A percentile compares a stretch with the other conserved stretches of the same genome.
Evolutionary conservation across 2,797 vertebrate genomes (phyloP).

Genomic region (Aulostomus chinensis): DNA sequence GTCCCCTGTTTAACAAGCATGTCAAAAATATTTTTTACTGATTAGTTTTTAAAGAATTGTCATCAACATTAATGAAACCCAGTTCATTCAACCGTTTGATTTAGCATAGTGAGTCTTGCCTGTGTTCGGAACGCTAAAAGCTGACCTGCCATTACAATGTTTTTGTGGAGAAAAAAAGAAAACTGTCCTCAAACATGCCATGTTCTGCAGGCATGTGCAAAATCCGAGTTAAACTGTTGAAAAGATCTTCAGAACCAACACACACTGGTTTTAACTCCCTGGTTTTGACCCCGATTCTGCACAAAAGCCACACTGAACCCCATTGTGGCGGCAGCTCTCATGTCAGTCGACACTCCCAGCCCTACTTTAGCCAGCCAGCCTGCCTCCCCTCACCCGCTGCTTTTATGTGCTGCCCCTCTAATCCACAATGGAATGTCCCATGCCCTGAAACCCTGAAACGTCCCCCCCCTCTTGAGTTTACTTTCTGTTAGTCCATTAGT

Average conservation of each 20-base stretch:
- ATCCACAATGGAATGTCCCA: conserved; percentile 79
- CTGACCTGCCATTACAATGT: neutral
- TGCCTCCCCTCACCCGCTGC: conserved; percentile 53
- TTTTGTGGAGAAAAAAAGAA: conserved; percentile 1
- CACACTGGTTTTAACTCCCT: conserved; percentile 25
- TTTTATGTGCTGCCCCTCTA: conserved; percentile 68
- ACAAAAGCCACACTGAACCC: conserved; percentile 44
- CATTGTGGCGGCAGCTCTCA: conserved; percentile 53
- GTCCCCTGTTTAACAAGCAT: too few relatives aligned
- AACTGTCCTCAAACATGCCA: neutral
- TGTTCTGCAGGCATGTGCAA: conserved; percentile 2
- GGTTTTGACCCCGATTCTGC: conserved; percentile 54
- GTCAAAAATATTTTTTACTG: too few relatives aligned
- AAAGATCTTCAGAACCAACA: conserved; percentile 23
- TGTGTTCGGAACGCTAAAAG: neutral
- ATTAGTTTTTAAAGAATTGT: too few relatives aligned
- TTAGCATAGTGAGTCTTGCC: neutral
- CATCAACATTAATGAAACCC: too few relatives aligned
- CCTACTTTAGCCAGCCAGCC: conserved; percentile 41
- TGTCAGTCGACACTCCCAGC: conserved; percentile 45
- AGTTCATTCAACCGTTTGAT: too few relatives aligned
- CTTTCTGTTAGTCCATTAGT: conserved; percentile 20
- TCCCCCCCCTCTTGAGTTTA: conserved; percentile 41
- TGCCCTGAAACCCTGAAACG: conserved; percentile 55
- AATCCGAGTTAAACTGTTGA: conserved; percentile 8